Conservation (phyloP, 1,140 invertebrate species). For the Magallana angulata region DNA sequence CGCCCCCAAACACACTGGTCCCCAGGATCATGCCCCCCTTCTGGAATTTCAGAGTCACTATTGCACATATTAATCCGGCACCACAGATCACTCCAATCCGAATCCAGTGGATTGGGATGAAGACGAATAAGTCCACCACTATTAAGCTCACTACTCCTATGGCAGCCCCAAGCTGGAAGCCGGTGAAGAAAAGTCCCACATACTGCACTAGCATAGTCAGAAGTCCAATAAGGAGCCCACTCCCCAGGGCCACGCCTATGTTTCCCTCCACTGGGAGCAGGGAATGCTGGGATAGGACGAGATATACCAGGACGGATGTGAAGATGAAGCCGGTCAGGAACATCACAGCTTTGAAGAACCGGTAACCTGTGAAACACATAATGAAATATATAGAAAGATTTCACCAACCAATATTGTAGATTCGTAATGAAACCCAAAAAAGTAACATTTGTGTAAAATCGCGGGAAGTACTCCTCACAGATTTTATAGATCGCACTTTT, state of each 20-base stretch:
- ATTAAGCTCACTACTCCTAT: slow-evolving; percentile 83
- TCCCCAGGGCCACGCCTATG: slow-evolving; percentile 86
- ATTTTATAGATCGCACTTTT: too few relatives aligned
- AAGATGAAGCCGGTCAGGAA: slow-evolving; percentile 93
- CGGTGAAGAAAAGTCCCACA: slow-evolving; percentile 90
- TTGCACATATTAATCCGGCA: slow-evolving; percentile 85
- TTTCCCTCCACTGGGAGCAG: slow-evolving; percentile 88
- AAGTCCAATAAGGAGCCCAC: slow-evolving; percentile 88
- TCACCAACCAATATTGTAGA: too few relatives aligned
- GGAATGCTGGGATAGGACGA: slow-evolving; percentile 88
- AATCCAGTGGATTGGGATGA: slow-evolving; percentile 83
- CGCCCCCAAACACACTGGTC: slow-evolving; percentile 88
- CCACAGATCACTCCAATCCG: slow-evolving; percentile 85
- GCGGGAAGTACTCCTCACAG: too few relatives aligned
- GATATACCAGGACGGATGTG: slow-evolving; percentile 88
- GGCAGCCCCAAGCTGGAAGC: slow-evolving; percentile 87
- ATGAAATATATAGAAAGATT: not conserved
- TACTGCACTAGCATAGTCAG: slow-evolving; percentile 90
- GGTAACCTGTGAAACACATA: slow-evolving; percentile 85
- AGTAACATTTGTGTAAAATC: too few relatives aligned
- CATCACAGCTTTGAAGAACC: slow-evolving; percentile 93
- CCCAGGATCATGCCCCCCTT: slow-evolving; percentile 87
- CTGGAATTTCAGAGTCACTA: slow-evolving; percentile 88
- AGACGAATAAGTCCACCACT: slow-evolving; percentile 72
- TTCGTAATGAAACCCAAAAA: too few relatives aligned